A percentile compares a stretch with the other conserved stretches of the same genome.
These are phyloP conservation scores for Venusia cambrica DNA, from an alignment of 2,888 invertebrate species.

Conservation along the genomic window DNA sequence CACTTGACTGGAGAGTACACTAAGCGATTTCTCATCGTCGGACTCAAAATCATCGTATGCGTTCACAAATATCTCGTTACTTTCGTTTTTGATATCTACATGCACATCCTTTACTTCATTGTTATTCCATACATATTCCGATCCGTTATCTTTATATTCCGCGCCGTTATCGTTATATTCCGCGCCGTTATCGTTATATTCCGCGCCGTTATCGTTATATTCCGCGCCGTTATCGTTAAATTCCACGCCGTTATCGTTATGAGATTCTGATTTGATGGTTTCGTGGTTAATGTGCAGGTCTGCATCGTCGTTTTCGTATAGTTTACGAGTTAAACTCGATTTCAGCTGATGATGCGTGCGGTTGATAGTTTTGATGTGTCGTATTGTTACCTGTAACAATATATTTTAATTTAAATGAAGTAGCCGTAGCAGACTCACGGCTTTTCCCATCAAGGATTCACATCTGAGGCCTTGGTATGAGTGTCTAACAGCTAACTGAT, in stretches of 20 bases:
- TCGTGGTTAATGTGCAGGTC: constrained; percentile 40
- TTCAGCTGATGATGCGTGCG: constrained; percentile 38
- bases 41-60: constrained; percentile 26
- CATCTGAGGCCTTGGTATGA: constrained; percentile 38
- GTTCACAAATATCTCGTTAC: constrained; percentile 31
- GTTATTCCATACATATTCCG: too few species aligned
- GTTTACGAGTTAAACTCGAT: constrained; percentile 39
- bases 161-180: constrained; percentile 2
- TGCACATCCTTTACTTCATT: constrained; percentile 2
- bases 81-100: constrained; percentile 33
- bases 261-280: constrained; percentile 33
- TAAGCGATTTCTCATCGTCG: constrained; percentile 16
- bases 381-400: constrained; percentile 47
- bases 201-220: constrained; percentile 1
- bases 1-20: constrained; percentile 8
- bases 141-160: constrained; percentile 4
- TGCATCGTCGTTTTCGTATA: constrained; percentile 41
- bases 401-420: too few species aligned
- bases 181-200: constrained; percentile 7
- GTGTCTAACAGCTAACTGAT: constrained; percentile 53
- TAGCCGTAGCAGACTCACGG: too few species aligned
- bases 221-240: constrained; percentile 8
- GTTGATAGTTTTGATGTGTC: constrained; percentile 46
- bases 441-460: too few species aligned
- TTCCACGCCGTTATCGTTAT: constrained; percentile 4